Evolutionary conservation across 2,888 invertebrate genomes (phyloP), one percentile per base, ranked within the genome.

Genomic region (Oscheius sp.): DNA sequence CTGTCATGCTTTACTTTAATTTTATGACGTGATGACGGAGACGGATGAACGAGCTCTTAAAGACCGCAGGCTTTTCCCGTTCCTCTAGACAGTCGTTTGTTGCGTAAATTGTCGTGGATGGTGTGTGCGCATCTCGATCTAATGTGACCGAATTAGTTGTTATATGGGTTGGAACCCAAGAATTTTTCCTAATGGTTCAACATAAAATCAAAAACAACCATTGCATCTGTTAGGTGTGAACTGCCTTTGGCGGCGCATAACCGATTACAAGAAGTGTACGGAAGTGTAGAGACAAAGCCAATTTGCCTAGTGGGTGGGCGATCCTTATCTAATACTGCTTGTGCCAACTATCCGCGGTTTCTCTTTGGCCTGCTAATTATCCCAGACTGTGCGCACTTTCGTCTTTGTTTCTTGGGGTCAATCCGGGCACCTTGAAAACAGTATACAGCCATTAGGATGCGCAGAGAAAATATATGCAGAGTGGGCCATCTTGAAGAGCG

Each of bases 271-370:
- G 28, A 26, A 47, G 32, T 47, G 47, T 26, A 51, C 54, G 41
- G 41, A 50, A 44, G 38, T 51, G 20, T 33, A 17, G 28, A 26
- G 30, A 50, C 50, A 64, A 64, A 51, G 64, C 50, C 44, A 64
- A 64, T 64, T 62, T 50, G 33, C 64, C 32, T 51, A 33, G 64
- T 51, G 28, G 64, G 64, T 64, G 64, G 64, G 41, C 64, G 64
- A 64, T 64, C 45, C 49, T 64, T 64, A 64, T 64, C 64, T 64
- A 64, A 64, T 45, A 51, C 54, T 51, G 28, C 51, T 54, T 64
- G 8, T 33, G 22, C 28, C 49, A 45, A 47, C 14, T 57, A 9
- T n/a, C n/a, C n/a, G n/a, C n/a, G n/a, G 33, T 26, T 17, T 33
- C 32, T 49, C 50, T 63, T 63, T 41, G 30, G 47, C 32, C 49